Evolutionary conservation across 2,797 vertebrate species (phyloP).

Genomic region (Myotis vivesi): DNA sequence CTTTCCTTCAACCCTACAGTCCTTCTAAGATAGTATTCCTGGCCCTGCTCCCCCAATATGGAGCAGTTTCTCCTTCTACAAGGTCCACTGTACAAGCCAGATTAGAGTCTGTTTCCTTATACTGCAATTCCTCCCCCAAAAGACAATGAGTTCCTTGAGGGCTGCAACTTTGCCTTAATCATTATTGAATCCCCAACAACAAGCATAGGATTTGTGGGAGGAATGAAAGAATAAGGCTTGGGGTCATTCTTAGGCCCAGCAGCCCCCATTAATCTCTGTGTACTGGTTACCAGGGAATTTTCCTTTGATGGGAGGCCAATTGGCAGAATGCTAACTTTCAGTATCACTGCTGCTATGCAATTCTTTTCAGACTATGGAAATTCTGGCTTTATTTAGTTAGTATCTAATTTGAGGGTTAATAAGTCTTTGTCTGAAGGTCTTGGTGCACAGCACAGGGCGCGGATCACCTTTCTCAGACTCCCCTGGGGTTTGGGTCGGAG

Average conservation of each 20-base stretch:
- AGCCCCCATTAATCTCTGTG: not conserved
- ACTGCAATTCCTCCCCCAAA: not conserved
- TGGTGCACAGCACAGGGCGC: not conserved
- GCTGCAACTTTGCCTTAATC: constrained; percentile 5
- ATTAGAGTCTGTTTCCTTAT: not conserved
- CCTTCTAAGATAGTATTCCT: not conserved
- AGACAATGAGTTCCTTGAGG: constrained; percentile 24
- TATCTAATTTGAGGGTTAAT: constrained; percentile 66
- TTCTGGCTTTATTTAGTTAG: constrained; percentile 63
- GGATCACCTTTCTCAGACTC: constrained; percentile 71
- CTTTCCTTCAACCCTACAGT: not conserved
- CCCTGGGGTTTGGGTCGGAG: not conserved
- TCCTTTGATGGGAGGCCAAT: constrained; percentile 45
- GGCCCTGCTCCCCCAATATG: not conserved
- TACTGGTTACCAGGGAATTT: constrained; percentile 38
- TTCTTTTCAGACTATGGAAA: constrained; percentile 65
- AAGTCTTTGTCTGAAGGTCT: constrained; percentile 72
- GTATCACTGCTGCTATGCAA: not conserved
- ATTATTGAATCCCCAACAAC: not conserved
- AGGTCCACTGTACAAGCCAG: not conserved
- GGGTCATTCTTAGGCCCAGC: constrained; percentile 31
- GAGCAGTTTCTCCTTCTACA: not conserved
- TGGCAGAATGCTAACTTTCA: not conserved
- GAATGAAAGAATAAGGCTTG: constrained; percentile 23
- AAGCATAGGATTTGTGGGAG: not conserved